Evolutionary conservation across 2,888 invertebrate species (phyloP).

Genomic region (Meteorus cinctellus): DNA sequence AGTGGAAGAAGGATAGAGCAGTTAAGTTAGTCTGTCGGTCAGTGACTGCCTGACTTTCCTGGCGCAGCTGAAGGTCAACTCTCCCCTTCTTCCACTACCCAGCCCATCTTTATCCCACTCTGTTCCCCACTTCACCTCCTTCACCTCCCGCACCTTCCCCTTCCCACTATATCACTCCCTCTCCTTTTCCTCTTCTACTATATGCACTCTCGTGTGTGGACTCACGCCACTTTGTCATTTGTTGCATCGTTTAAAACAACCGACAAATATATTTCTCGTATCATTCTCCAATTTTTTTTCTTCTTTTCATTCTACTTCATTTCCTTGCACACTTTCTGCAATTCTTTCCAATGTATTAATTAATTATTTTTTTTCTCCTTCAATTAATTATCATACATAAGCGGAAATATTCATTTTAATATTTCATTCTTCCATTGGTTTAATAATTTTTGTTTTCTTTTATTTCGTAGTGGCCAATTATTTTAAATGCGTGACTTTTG

Average conservation of each 20-base stretch:
- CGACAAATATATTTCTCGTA: conserved; percentile 18
- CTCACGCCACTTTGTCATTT: conserved; percentile 10
- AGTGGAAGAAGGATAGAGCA: conserved; percentile 67
- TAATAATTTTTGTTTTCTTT: neutral
- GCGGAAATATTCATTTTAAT: neutral
- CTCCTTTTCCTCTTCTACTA: conserved; percentile 42
- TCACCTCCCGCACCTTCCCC: conserved; percentile 15
- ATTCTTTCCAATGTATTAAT: neutral
- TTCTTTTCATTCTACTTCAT: neutral
- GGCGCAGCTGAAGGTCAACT: conserved; percentile 72
- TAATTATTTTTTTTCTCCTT: neutral
- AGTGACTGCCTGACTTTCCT: conserved; percentile 74
- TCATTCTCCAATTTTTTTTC: conserved; percentile 13
- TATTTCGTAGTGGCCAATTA: neutral
- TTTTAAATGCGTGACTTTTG: neutral
- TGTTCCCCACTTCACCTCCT: conserved; percentile 45
- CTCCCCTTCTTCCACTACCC: conserved; percentile 62
- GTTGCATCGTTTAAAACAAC: neutral
- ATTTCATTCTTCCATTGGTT: neutral
- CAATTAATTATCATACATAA: neutral
- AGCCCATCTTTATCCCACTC: conserved; percentile 44
- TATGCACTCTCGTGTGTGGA: conserved; percentile 23
- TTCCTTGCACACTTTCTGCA: conserved; percentile 27
- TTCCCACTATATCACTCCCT: conserved; percentile 45
- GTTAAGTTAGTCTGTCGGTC: conserved; percentile 73